phyloP scores from a whole-genome alignment of 1,140 invertebrate genomes.

The Vanessa tameamea region DNA sequence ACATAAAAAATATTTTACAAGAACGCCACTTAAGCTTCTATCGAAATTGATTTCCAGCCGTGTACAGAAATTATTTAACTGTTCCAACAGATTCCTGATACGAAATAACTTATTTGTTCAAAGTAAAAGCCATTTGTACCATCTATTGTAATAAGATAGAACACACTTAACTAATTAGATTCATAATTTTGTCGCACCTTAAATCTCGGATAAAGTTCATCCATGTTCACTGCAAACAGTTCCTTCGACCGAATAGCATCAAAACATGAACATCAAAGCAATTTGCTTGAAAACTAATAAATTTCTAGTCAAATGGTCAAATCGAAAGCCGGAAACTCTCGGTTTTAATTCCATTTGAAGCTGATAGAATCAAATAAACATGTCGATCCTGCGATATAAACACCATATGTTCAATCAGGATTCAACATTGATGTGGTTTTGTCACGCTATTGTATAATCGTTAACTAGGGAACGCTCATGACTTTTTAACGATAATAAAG shows the following conservation, averaged over 20 bases:
- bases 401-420: constrained; percentile 28
- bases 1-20: too few relatives aligned
- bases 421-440: constrained; percentile 23
- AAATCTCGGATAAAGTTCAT: too few relatives aligned
- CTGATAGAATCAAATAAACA: constrained; percentile 14
- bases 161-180: too few relatives aligned
- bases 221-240: too few relatives aligned
- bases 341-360: constrained; percentile 23
- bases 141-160: too few relatives aligned
- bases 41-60: too few relatives aligned
- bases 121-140: too few relatives aligned
- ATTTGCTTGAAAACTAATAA: not conserved
- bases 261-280: not conserved
- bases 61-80: too few relatives aligned
- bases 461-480: not conserved
- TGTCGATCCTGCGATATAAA: constrained; percentile 19
- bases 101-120: too few relatives aligned
- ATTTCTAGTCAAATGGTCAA: not conserved
- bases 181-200: too few relatives aligned
- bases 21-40: too few relatives aligned
- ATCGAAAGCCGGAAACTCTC: not conserved
- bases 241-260: not conserved
- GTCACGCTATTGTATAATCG: constrained; percentile 32
- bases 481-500: not conserved
- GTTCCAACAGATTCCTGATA: too few relatives aligned